Conservation (phyloP, 2,113 vertebrate genomes). For the Mastomys coucha region DNA sequence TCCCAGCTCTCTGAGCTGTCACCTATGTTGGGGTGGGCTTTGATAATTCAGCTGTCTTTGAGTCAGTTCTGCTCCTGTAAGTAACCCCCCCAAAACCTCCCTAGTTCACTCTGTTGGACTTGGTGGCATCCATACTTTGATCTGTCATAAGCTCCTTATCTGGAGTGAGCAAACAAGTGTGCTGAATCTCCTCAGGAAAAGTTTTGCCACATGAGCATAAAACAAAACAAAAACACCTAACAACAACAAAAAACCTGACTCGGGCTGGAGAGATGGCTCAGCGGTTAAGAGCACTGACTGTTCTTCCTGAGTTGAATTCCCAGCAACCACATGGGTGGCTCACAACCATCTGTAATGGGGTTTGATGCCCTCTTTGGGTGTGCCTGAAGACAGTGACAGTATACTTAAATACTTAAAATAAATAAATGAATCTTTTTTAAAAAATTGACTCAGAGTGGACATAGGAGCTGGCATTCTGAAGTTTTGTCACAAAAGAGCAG, state of each 20-base stretch:
- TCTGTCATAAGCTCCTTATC: background rate
- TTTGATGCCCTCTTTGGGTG: no score
- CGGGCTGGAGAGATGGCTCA: no score
- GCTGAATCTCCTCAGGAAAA: background rate
- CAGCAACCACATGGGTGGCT: no score
- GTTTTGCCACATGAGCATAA: no score
- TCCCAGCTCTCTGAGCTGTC: background rate
- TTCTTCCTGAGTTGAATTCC: no score
- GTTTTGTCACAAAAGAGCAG: constrained; percentile 5
- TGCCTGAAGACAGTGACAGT: no score
- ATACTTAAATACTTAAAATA: no score
- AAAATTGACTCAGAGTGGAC: background rate
- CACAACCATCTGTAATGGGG: no score
- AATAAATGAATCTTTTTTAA: background rate
- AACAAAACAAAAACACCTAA: no score
- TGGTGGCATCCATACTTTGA: background rate
- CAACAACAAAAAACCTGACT: no score
- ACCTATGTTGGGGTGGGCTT: background rate
- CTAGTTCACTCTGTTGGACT: background rate
- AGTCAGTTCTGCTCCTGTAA: background rate
- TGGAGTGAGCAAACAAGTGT: background rate
- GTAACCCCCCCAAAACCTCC: background rate
- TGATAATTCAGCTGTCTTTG: background rate
- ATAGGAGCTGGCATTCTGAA: background rate
- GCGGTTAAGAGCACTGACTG: no score